Base-by-base conservation (phyloP, 1,140 invertebrate species). In the Danaus plexippus region DNA sequence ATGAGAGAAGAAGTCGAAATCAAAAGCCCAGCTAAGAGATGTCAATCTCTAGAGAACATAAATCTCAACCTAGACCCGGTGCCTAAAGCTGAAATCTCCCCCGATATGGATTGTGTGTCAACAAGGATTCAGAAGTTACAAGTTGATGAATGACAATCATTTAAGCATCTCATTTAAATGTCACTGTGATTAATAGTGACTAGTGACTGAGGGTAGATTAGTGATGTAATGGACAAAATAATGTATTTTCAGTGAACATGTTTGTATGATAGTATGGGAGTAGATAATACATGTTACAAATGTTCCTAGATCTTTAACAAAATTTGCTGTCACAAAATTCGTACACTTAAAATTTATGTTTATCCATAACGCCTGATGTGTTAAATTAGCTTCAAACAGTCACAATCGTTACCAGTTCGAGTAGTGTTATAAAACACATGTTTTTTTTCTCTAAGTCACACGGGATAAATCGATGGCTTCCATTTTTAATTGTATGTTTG, bases 61-160 rank as follows among this genome's bases (percentile, higher is more conserved):
- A 84, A 81, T 54, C 66, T 87, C 43, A 67, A 69, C 6, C 60
- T 76, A 47, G 84, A 87, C 7, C 42, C 69, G 6, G 71, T 67
- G 11, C 50, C 68, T n/a, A 69, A 66, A 10, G 22, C 67, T 3
- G 84, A 87, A 55, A 64, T 64, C 22, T 83, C 80, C 9, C 80
- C 81, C 11, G 84, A 87, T 57, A 81, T 85, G 81, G 84, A 87
- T 43, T 78, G 84, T 69, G 75, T 87, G 42, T 87, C 84, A 10
- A 87, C 76, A 45, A 72, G 75, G 48, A 85, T 87, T 54, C 77
- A 87, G 60, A 87, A 85, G 56, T 61, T 87, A 42, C 81, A 87
- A 65, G 84, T 87, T 45, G 79, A 87, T 64, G 84, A 87, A 83
- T 87, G 84, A 87, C 80, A 78, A 46, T 58, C 53, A 56, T 52